Conservation (phyloP, 1,140 invertebrate genomes). For the Solenopsis fugax region DNA sequence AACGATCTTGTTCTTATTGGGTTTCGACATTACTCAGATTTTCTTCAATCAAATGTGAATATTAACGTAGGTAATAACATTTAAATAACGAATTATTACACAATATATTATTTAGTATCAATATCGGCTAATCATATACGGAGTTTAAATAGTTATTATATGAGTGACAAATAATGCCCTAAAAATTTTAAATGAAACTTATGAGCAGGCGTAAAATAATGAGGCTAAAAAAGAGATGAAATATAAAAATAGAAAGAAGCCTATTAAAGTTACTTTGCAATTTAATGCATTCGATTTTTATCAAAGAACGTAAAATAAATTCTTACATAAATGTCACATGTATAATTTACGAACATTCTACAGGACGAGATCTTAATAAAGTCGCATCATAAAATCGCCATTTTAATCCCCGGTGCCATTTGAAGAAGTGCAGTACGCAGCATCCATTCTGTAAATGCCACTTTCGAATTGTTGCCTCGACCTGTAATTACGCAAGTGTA, state of each 20-base stretch:
- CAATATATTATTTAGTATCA: neutral
- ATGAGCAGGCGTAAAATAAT: neutral
- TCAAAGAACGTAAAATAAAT: conserved; percentile 46
- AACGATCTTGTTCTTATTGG: no score
- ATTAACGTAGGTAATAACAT: no score
- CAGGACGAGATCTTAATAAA: conserved; percentile 64
- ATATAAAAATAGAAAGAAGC: neutral
- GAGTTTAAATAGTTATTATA: neutral
- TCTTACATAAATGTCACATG: conserved; percentile 10
- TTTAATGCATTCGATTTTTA: neutral
- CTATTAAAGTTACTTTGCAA: neutral
- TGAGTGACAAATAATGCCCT: neutral
- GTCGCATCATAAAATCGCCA: conserved; percentile 50
- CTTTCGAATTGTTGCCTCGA: conserved; percentile 79
- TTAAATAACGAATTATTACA: no score
- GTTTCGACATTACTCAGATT: neutral
- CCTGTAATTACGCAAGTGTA: conserved; percentile 83
- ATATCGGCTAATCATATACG: neutral
- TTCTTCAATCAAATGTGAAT: neutral
- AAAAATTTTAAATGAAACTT: neutral
- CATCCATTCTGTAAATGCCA: conserved; percentile 75
- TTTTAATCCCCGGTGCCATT: conserved; percentile 42
- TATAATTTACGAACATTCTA: conserved; percentile 55
- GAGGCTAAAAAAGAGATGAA: neutral
- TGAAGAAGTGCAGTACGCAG: conserved; percentile 72